Conservation (phyloP, 2,888 invertebrate genomes). For the Drosophila mimetica region DNA sequence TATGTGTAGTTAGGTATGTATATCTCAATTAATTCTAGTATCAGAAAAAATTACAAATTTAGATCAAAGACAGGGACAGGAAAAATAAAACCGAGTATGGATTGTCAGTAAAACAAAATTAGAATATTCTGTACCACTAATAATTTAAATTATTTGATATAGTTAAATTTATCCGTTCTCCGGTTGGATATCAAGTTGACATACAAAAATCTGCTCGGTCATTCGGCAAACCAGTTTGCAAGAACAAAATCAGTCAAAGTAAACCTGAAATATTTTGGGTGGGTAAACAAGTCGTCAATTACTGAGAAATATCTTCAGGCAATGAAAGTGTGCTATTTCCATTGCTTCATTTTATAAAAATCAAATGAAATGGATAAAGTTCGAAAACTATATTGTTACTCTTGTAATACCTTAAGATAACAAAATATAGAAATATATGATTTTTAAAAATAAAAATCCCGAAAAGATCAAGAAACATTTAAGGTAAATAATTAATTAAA, state of each 20-base stretch:
- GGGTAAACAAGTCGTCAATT: constrained; percentile 20
- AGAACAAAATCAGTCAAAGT: constrained; percentile 1
- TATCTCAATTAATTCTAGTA: too few relatives aligned
- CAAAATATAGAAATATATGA: neutral
- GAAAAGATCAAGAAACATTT: constrained; percentile 34
- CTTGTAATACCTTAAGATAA: neutral
- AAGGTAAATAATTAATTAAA: constrained; percentile 58
- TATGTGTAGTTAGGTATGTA: too few relatives aligned
- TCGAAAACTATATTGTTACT: neutral
- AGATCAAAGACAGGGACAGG: too few relatives aligned
- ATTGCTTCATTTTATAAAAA: constrained; percentile 1
- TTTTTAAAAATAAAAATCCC: neutral
- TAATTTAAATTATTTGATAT: neutral
- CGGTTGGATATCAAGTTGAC: neutral
- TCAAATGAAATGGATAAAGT: neutral
- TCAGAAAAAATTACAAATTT: too few relatives aligned
- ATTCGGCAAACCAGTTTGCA: constrained; percentile 24
- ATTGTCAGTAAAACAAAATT: too few relatives aligned
- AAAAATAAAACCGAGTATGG: too few relatives aligned
- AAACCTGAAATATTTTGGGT: constrained; percentile 2
- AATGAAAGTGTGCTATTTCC: constrained; percentile 28
- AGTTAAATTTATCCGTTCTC: neutral
- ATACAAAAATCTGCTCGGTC: constrained; percentile 19
- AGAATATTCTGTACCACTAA: too few relatives aligned
- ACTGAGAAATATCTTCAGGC: constrained; percentile 28